Evolutionary conservation across 2,797 vertebrate genomes (phyloP), one percentile per base, ranked within the genome.

Genomic region (Enteromius treurensis): DNA sequence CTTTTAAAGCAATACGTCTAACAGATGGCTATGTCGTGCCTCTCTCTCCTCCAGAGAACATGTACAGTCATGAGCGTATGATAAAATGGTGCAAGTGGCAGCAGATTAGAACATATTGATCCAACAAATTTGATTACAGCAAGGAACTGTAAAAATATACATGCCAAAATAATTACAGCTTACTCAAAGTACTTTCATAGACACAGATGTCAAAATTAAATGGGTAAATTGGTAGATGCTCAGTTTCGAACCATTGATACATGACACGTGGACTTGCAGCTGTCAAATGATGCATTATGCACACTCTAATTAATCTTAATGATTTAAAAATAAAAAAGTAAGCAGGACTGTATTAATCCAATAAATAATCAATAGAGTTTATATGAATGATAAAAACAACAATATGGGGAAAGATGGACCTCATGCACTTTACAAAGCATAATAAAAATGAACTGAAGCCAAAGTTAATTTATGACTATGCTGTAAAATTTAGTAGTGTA

Each of bases 21-120:
- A 70, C 86, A 77, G 86, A 87, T 83, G 81, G 82, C 62, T 51
- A 65, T 60, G n/a, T 23, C 19, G 19, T 32, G 47, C 51, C 32
- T 87, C 78, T 78, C 65, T 51, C 17, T 70, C 80, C 53, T 42
- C 60, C 80, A 47, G 14, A 42, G 51, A 73, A 77, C 51, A 26
- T 42, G 5, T 21, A 47, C 29, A 71, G 53, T 74, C 81, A 55
- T 34, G 67, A 83, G 49, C 47, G 21, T 37, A 71, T 83, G 81
- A 86, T 73, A 68, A 80, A 73, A 55, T 23, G 1, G 10, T 67
- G 78, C 77, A n/a, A 62, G 81, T 58, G 32, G 64, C 3, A 58
- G 77, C 55, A 80, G 53, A 71, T 80, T 29, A 60, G 37, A 71
- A 64, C 26, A 80, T 85, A 73, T 81, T 81, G 51, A 73, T 83